Conservation (phyloP, 2,113 vertebrate species). For the Alouatta palliata region DNA sequence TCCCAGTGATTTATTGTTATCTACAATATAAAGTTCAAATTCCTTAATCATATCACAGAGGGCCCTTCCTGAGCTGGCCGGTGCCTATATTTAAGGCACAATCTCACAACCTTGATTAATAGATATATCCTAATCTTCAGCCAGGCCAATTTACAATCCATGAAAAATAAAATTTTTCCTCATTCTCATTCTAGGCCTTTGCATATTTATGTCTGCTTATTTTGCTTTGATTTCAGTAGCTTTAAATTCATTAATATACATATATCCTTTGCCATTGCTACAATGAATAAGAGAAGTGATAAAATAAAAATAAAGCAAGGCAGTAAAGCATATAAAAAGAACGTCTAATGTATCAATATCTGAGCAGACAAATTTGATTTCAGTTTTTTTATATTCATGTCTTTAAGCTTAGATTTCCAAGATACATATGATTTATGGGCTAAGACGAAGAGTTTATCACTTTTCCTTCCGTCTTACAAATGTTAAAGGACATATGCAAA, state of each 20-base stretch:
- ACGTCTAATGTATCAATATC: background rate
- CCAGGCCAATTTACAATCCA: background rate
- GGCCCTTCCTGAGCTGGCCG: background rate
- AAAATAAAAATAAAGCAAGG: background rate
- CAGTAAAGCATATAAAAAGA: conserved; percentile 25
- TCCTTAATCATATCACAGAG: background rate
- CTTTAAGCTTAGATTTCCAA: conserved; percentile 36
- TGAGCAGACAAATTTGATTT: conserved; percentile 28
- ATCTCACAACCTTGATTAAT: background rate
- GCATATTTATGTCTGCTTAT: background rate
- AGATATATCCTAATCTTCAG: background rate
- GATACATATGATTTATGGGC: conserved; percentile 1
- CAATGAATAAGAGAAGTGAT: conserved; percentile 5
- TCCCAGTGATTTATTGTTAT: background rate
- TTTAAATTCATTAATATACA: conserved; percentile 15
- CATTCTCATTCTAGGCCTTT: background rate
- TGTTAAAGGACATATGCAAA: background rate
- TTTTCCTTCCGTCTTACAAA: conserved; percentile 32
- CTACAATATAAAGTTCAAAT: background rate
- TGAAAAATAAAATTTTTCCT: background rate
- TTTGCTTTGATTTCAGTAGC: conserved; percentile 5
- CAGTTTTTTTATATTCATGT: conserved; percentile 38
- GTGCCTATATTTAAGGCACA: background rate
- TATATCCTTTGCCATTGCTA: background rate
- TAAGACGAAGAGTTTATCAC: conserved; percentile 8